phyloP scores from a whole-genome alignment of 2,113 vertebrate genomes.

The Thermophis baileyi region DNA sequence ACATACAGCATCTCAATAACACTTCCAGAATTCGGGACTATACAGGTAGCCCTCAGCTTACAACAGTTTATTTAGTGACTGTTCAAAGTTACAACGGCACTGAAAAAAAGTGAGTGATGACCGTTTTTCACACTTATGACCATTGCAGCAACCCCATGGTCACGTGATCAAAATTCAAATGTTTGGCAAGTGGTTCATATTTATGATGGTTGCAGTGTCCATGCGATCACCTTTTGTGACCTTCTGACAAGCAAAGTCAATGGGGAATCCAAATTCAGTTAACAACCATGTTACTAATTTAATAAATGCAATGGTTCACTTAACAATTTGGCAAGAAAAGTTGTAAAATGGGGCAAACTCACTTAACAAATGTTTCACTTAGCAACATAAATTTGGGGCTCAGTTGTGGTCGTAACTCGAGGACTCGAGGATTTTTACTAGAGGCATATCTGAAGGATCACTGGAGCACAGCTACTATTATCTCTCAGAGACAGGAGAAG shows the following conservation, averaged over 20 bases:
- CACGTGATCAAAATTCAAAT: not conserved
- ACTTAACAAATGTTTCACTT: not conserved
- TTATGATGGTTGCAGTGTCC: not conserved
- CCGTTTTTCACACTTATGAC: no score
- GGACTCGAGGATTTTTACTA: not conserved
- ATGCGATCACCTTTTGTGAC: no score
- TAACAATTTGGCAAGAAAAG: not conserved
- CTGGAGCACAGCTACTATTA: slow-evolving; percentile 25
- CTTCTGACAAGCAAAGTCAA: not conserved
- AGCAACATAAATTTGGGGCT: not conserved
- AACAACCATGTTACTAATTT: not conserved
- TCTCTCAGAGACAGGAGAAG: slow-evolving; percentile 12
- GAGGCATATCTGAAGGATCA: slow-evolving; percentile 10
- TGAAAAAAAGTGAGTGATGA: not conserved
- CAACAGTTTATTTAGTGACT: not conserved
- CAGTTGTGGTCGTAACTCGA: not conserved
- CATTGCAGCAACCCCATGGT: not conserved
- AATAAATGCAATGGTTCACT: not conserved
- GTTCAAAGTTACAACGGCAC: not conserved
- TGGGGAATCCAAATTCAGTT: not conserved
- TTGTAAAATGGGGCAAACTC: not conserved
- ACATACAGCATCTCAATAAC: not conserved
- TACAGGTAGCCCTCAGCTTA: not conserved
- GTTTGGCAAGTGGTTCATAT: not conserved
- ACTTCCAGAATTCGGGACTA: not conserved